These are phyloP conservation scores for Scelioninae gen. 2 DNA, from an alignment of 2,888 invertebrate species.

Conservation along the genomic window DNA sequence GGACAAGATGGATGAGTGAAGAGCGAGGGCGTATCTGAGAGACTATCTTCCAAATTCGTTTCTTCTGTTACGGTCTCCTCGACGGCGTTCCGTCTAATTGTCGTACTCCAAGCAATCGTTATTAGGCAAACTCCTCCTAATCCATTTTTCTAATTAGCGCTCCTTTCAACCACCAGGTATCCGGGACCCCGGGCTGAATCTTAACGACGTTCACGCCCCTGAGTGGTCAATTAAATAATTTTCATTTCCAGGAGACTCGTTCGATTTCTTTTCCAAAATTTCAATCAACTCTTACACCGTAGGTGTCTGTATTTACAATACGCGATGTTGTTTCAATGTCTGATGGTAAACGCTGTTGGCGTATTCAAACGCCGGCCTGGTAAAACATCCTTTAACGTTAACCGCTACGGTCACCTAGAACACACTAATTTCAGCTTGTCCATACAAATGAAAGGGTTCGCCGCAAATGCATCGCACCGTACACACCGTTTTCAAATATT, in stretches of 20 bases:
- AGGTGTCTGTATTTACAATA: slow-evolving; percentile 67
- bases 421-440: slow-evolving; percentile 73
- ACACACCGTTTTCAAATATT: slow-evolving; percentile 71
- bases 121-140: slow-evolving; percentile 52
- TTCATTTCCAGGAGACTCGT: background rate
- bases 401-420: slow-evolving; percentile 61
- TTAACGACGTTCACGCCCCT: slow-evolving; percentile 9
- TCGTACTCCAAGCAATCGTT: background rate
- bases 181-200: slow-evolving; percentile 52
- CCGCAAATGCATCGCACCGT: slow-evolving; percentile 67
- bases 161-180: slow-evolving; percentile 64
- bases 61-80: slow-evolving; percentile 57
- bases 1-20: slow-evolving; percentile 73
- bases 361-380: slow-evolving; percentile 62
- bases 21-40: slow-evolving; percentile 70
- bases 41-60: slow-evolving; percentile 67
- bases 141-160: slow-evolving; percentile 63
- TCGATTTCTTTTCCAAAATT: too few relatives aligned
- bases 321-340: slow-evolving; percentile 63
- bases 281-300: slow-evolving; percentile 16
- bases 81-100: background rate
- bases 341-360: slow-evolving; percentile 57
- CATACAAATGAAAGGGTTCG: slow-evolving; percentile 74
- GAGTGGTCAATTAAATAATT: slow-evolving; percentile 32
- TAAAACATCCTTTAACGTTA: slow-evolving; percentile 66